Conservation (phyloP, 2,888 invertebrate species). For the Pterostichus niger region DNA sequence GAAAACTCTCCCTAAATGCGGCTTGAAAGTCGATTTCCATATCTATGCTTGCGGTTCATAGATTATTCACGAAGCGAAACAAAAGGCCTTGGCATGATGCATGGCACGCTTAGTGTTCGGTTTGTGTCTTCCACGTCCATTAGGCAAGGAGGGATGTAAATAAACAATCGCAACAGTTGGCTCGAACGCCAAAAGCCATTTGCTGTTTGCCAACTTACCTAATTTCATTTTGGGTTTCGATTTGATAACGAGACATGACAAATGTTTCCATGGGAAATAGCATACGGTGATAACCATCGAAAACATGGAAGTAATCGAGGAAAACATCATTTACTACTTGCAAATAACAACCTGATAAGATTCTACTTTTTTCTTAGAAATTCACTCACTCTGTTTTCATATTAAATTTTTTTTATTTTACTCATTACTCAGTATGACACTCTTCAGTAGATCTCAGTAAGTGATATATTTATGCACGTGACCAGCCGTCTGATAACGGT, state of each 20-base stretch:
- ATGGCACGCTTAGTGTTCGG: neutral
- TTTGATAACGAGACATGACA: neutral
- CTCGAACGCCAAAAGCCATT: neutral
- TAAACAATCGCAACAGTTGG: conserved; percentile 29
- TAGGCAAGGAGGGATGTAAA: conserved; percentile 5
- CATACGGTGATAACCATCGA: neutral
- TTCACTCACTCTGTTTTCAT: too few relatives aligned
- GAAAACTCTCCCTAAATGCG: neutral
- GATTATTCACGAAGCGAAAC: conserved; percentile 3
- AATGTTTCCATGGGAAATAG: neutral
- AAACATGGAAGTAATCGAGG: too few relatives aligned
- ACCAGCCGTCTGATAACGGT: too few relatives aligned
- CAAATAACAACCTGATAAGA: too few relatives aligned
- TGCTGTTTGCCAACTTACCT: conserved; percentile 4
- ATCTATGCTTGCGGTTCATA: neutral
- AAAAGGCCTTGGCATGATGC: neutral
- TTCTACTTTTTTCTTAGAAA: too few relatives aligned
- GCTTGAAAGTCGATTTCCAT: conserved; percentile 2
- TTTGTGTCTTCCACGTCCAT: conserved; percentile 24
- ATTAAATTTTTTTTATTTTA: too few relatives aligned
- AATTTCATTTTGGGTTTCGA: neutral
- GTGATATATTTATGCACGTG: too few relatives aligned
- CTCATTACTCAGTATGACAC: too few relatives aligned
- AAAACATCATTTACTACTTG: too few relatives aligned
- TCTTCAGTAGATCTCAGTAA: too few relatives aligned